phyloP scores from a whole-genome alignment of 2,797 vertebrate species.

The Argyrosomus regius region DNA sequence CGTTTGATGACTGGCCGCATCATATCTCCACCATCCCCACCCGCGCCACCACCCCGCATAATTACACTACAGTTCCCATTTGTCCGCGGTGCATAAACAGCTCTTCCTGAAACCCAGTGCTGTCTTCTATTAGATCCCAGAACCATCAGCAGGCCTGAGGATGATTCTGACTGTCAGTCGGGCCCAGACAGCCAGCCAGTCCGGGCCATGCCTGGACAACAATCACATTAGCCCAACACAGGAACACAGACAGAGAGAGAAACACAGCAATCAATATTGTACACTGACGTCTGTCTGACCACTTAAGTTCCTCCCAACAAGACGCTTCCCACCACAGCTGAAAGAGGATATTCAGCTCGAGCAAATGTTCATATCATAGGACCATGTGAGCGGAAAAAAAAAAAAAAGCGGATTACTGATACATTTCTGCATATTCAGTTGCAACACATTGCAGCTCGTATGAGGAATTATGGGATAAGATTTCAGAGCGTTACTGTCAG shows the following conservation, averaged over 20 bases:
- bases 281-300: conserved; percentile 78
- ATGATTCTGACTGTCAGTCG: conserved; percentile 77
- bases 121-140: conserved; percentile 83
- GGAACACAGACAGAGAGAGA: conserved; percentile 78
- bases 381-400: conserved; percentile 22
- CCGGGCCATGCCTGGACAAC: conserved; percentile 74
- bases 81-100: conserved; percentile 75
- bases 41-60: conserved; percentile 25
- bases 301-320: conserved; percentile 77
- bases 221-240: conserved; percentile 81
- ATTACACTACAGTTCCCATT: conserved; percentile 79
- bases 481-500: conserved; percentile 34
- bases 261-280: conserved; percentile 79
- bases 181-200: conserved; percentile 68
- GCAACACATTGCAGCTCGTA: conserved; percentile 29
- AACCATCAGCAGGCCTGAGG: conserved; percentile 75
- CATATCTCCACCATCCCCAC: conserved; percentile 41
- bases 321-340: conserved; percentile 72
- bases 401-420: conserved; percentile 23
- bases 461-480: conserved; percentile 48
- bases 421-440: conserved; percentile 24
- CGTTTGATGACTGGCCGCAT: conserved; percentile 58
- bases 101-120: conserved; percentile 79
- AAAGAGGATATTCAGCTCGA: conserved; percentile 71
- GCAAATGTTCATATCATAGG: conserved; percentile 54